Conservation (phyloP, 92 coral and sea anemone species). For the Chrysogorgia sp. region DNA sequence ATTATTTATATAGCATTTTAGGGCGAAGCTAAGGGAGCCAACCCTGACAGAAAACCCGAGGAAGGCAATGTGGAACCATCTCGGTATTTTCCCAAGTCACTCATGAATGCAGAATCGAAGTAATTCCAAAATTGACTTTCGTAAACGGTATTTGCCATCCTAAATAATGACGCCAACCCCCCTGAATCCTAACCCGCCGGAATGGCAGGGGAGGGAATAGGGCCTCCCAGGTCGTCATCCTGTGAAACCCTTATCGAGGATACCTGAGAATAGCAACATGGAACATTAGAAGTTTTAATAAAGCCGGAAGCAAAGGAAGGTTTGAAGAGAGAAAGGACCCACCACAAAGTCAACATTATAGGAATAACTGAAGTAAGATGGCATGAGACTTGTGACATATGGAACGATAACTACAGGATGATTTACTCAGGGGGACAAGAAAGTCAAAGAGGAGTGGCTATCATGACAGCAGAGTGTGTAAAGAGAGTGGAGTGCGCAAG, state of each 20-base stretch:
- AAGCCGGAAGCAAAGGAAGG: constrained; percentile 1
- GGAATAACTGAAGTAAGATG: constrained; percentile 27
- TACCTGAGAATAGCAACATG: constrained; percentile 11
- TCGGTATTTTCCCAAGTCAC: neutral
- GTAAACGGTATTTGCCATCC: too few relatives aligned
- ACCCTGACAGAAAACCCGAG: too few relatives aligned
- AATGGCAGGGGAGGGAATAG: constrained; percentile 25
- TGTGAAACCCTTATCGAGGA: neutral
- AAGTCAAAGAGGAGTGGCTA: constrained; percentile 30
- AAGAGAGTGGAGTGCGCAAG: constrained; percentile 14
- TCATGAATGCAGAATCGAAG: neutral
- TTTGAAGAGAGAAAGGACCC: constrained; percentile 7
- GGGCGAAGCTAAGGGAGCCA: too few relatives aligned
- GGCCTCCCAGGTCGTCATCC: constrained; percentile 13
- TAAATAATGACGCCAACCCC: constrained; percentile 21
- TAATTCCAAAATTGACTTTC: neutral
- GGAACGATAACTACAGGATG: constrained; percentile 11
- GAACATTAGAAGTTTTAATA: neutral
- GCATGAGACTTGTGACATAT: constrained; percentile 7
- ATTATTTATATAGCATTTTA: too few relatives aligned
- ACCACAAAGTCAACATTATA: constrained; percentile 12
- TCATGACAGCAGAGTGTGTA: constrained; percentile 22
- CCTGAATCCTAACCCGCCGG: constrained; percentile 4
- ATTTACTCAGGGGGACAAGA: constrained; percentile 35
- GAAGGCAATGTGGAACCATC: constrained; percentile 44